Evolutionary conservation across 2,888 invertebrate species (phyloP).

Genomic region (Dryomyza anilis): DNA sequence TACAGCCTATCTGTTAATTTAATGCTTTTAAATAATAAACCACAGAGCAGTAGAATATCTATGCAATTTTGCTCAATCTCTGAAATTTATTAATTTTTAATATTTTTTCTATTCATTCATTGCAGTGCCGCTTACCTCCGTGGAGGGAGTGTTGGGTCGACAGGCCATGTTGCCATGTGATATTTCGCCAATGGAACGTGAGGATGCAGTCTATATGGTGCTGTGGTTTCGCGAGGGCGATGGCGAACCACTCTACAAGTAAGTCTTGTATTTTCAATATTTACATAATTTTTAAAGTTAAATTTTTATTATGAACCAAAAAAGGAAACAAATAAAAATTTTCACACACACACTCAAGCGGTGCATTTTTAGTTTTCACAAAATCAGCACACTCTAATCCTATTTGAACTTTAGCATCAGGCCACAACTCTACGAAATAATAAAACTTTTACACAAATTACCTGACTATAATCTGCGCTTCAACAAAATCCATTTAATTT

Average conservation of each 20-base stretch:
- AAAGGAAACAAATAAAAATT: too few relatives aligned
- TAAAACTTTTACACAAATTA: slow-evolving; percentile 24
- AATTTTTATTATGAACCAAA: too few relatives aligned
- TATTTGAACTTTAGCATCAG: not conserved
- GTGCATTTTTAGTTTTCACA: too few relatives aligned
- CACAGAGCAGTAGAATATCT: too few relatives aligned
- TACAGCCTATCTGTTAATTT: too few relatives aligned
- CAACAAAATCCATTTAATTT: slow-evolving; percentile 34
- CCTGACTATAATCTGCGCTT: slow-evolving; percentile 33
- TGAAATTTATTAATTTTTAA: not conserved
- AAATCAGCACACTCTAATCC: too few relatives aligned
- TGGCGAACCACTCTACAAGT: slow-evolving; percentile 86
- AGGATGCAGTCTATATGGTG: slow-evolving; percentile 86
- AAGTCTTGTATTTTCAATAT: too few relatives aligned
- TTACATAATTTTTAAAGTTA: too few relatives aligned
- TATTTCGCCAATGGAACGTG: slow-evolving; percentile 76
- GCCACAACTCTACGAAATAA: slow-evolving; percentile 20
- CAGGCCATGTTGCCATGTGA: slow-evolving; percentile 86
- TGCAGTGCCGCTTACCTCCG: slow-evolving; percentile 79
- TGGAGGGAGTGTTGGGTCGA: slow-evolving; percentile 80
- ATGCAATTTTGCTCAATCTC: not conserved
- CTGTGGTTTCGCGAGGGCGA: slow-evolving; percentile 87
- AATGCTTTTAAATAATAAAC: too few relatives aligned
- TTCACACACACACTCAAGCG: too few relatives aligned
- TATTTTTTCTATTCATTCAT: slow-evolving; percentile 16